Percentiles rank a stretch among this genome's conserved stretches.
Conservation (phyloP, 2,888 invertebrate species). For the Machimus atricapillus region DNA sequence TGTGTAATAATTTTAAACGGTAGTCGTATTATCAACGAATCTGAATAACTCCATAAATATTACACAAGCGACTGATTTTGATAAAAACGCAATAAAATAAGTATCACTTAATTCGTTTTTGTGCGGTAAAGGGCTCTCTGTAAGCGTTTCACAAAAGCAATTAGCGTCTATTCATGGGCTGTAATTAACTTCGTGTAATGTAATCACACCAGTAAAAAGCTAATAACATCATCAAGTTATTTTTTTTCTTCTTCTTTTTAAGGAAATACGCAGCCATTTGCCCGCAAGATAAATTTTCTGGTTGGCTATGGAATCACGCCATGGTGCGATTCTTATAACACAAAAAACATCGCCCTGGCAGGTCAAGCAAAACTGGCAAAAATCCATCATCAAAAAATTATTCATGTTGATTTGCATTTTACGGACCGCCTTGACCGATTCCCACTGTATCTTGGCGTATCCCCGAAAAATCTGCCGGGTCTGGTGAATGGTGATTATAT, state of each 20-base stretch:
- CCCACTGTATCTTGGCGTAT: conserved; percentile 1
- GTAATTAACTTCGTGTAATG: conserved; percentile 15
- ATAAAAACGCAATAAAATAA: background rate
- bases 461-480: conserved; percentile 11
- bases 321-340: background rate
- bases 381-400: background rate
- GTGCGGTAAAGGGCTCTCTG: background rate
- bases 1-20: background rate
- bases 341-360: background rate
- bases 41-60: background rate
- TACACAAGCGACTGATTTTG: background rate
- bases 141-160: background rate
- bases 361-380: background rate
- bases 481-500: conserved; percentile 28
- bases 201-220: conserved; percentile 17
- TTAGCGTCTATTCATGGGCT: background rate
- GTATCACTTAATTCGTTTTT: background rate
- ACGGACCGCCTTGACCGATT: conserved; percentile 7
- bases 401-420: conserved; percentile 31
- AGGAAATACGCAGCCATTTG: conserved; percentile 34
- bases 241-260: background rate
- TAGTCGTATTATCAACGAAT: background rate
- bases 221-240: conserved; percentile 34
- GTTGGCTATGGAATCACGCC: conserved; percentile 17
- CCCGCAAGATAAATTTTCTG: conserved; percentile 24